Percentiles rank a stretch among this genome's conserved stretches.
Evolutionary conservation across 2,113 vertebrate genomes (phyloP).

Genomic region (Rhinolophus ferrumequinum): DNA sequence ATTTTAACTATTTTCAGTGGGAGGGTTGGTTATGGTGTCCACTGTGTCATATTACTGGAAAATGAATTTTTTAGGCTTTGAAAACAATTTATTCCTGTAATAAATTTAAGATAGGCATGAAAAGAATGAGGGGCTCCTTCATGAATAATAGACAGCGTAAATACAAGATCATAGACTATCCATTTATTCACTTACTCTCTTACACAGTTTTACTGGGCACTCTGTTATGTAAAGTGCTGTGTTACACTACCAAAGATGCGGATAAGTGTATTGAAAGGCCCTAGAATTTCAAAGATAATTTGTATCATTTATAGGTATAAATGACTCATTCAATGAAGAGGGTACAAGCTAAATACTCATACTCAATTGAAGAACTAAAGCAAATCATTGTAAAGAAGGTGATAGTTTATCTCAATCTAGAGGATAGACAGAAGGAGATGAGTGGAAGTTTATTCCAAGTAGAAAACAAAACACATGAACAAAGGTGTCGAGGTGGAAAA

Average conservation of each 20-base stretch:
- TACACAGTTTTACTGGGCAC: not conserved
- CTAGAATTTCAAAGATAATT: not conserved
- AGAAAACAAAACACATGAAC: not conserved
- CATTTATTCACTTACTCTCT: not conserved
- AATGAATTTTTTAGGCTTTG: not conserved
- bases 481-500: not conserved
- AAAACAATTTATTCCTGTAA: conserved; percentile 41
- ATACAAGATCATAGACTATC: not conserved
- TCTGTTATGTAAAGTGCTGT: not conserved
- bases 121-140: not conserved
- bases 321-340: not conserved
- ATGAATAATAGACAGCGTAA: not conserved
- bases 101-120: not conserved
- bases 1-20: conserved; percentile 32
- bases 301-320: not conserved
- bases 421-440: not conserved
- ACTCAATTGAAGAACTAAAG: not conserved
- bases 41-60: not conserved
- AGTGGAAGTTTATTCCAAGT: not conserved
- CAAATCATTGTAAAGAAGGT: not conserved
- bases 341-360: not conserved
- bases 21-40: not conserved
- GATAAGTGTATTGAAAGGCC: not conserved
- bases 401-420: not conserved
- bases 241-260: not conserved